Evolutionary conservation across 1,140 invertebrate species (phyloP), one percentile per base, ranked within the genome.

Genomic region (Diorhabda elongata): DNA sequence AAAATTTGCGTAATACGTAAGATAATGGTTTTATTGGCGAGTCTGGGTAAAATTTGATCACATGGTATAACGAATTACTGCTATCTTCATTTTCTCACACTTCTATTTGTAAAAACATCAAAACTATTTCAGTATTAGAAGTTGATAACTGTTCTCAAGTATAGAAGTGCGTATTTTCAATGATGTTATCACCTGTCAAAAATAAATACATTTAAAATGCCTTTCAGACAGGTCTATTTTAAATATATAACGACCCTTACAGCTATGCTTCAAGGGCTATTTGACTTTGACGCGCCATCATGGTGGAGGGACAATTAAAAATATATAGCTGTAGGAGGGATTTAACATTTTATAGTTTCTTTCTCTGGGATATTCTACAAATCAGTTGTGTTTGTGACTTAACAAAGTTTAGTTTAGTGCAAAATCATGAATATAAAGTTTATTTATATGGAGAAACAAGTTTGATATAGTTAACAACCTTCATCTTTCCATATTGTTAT

Each of bases 291-390:
- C 47, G 47, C 47, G 47, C 47, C 47, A 52, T 52, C 70, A 73
- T 72, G 73, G 73, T 70, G 69, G 75, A 73, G 67, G 77, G 69
- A 75, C 75, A 77, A 77, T 77, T 78, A 77, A 78, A 77, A 75
- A 74, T 77, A 76, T 75, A 75, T 75, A 59, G 64, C 70, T 67
- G 75, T 75, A 77, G 77, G 73, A 77, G 77, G 77, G 76, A 76
- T 73, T 73, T 73, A 61, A 67, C 69, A 74, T 75, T 78, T 77
- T 78, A 78, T 77, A 73, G 76, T 75, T 77, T 78, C 69, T 69
- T 74, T 75, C 69, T 63, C 69, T 47, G 74, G 47, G 69, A 75
- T 76, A 75, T 73, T 75, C 71, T 68, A 77, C 75, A 78, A 77
- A 78, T 77, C 77, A 78, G 77, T 78, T 71, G 69, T 71, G 75